Evolutionary conservation across 2,113 vertebrate species (phyloP).

Genomic region (Ochotona princeps): DNA sequence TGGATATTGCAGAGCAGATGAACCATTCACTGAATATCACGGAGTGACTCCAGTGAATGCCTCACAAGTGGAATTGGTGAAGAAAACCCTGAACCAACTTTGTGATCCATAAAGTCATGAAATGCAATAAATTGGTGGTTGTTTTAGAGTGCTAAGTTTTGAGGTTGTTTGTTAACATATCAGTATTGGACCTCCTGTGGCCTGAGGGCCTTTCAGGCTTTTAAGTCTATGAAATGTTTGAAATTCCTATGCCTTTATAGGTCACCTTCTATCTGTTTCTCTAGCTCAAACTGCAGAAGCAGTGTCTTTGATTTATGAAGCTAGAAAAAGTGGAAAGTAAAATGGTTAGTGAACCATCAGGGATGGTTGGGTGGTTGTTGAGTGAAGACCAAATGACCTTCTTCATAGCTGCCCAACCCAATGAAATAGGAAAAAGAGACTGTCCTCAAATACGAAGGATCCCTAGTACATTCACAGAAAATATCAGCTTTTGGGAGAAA

Average conservation of each 20-base stretch:
- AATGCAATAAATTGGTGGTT: background rate
- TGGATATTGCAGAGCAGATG: background rate
- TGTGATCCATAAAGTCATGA: slow-evolving; percentile 30
- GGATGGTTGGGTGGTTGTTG: background rate
- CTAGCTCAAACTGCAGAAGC: slow-evolving; percentile 1
- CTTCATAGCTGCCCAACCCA: background rate
- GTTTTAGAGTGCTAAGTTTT: slow-evolving; percentile 3
- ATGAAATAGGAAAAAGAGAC: slow-evolving; percentile 33
- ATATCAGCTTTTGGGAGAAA: too few relatives aligned
- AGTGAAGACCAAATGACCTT: slow-evolving; percentile 17
- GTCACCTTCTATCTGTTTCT: slow-evolving; percentile 46
- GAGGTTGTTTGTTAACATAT: background rate
- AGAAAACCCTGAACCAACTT: background rate
- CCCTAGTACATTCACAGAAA: too few relatives aligned
- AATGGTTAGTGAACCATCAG: slow-evolving; percentile 1
- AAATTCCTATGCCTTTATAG: background rate
- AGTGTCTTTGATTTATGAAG: slow-evolving; percentile 3
- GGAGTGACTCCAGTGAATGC: background rate
- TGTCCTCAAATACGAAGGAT: background rate
- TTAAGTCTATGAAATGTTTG: background rate
- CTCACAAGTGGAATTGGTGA: background rate
- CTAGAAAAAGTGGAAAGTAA: background rate
- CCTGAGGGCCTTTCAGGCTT: background rate
- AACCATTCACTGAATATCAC: background rate
- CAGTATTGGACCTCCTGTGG: background rate